Base-by-base conservation (phyloP, 2,888 invertebrate species). In the Blera fallax region DNA sequence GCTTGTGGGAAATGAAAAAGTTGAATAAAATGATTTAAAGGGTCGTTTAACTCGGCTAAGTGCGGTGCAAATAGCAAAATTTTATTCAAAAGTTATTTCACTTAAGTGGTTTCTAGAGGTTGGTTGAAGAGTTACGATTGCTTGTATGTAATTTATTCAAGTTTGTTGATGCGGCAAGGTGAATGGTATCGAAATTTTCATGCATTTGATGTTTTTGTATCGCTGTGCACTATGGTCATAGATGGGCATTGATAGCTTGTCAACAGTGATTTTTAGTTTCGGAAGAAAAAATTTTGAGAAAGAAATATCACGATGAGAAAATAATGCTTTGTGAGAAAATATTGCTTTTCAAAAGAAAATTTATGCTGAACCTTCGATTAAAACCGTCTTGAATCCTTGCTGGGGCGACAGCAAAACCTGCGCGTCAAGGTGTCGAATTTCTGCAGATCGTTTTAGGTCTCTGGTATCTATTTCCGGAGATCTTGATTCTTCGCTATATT, bases 21-120 rank as follows among this genome's bases (percentile, higher is more conserved):
- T 56, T 37, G 34, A 72, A 78, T 54, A 67, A 83, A 83, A 78
- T 67, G 18, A 18, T 73, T 56, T 21, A 62, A 62, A 67, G 52
- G 62, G 73, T 45, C 70, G 67, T 54, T 78, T 78, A 50, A 83
- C 60, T 67, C 27, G 45, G 37, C 54, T 78, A 78, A 83, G 58
- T 65, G 83, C 48, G 72, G 34, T 67, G 83, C 60, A 83, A 83
- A 78, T 73, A 83, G 29, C 7, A 62, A 60, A 78, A 73, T 72
- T 52, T 21, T 72, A 56, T 65, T 70, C 48, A 72, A 77, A 77
- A 65, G 72, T 64, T 62, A 50, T 3, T 34, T 40, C 43, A 50
- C 60, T 40, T 14, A 64, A 70, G 45, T 52, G 48, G 16, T 24
- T 34, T 10, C 21, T 27, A 18, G 48, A 45, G 43, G 37, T n/a